A percentile compares a stretch with the other conserved stretches of the same genome.
Evolutionary conservation across 2,113 vertebrate genomes (phyloP).

Genomic region (Xiphophorus maculatus): DNA sequence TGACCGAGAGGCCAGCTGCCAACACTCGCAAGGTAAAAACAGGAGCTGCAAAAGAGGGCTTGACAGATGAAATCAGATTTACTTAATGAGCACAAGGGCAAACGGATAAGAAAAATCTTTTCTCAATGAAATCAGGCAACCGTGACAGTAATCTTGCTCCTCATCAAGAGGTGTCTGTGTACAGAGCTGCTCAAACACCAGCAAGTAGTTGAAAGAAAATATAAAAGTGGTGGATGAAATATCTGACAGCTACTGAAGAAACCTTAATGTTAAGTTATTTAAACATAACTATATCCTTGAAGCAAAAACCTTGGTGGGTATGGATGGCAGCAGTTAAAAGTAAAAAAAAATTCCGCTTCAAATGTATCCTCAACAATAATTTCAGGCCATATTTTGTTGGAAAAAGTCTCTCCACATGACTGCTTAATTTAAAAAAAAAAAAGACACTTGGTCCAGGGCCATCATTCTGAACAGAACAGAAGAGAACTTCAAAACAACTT

Average conservation of each 20-base stretch:
- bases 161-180: constrained; percentile 14
- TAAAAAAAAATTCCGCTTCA: too few relatives aligned
- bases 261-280: background rate
- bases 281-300: too few relatives aligned
- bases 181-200: constrained; percentile 16
- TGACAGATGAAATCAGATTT: constrained; percentile 8
- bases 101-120: constrained; percentile 40
- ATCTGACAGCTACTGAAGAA: background rate
- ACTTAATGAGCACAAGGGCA: constrained; percentile 19
- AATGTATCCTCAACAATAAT: too few relatives aligned
- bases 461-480: background rate
- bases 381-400: too few relatives aligned
- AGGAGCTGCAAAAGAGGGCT: background rate
- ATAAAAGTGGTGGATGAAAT: constrained; percentile 6
- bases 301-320: too few relatives aligned
- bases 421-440: too few relatives aligned
- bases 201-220: constrained; percentile 22
- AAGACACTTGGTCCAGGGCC: too few relatives aligned
- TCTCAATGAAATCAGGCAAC: constrained; percentile 31
- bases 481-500: background rate
- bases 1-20: background rate
- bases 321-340: too few relatives aligned
- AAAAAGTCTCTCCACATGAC: too few relatives aligned
- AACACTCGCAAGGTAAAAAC: background rate
- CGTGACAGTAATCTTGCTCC: constrained; percentile 35